Conservation (phyloP, 1,140 invertebrate species). For the Bactericera cockerelli region DNA sequence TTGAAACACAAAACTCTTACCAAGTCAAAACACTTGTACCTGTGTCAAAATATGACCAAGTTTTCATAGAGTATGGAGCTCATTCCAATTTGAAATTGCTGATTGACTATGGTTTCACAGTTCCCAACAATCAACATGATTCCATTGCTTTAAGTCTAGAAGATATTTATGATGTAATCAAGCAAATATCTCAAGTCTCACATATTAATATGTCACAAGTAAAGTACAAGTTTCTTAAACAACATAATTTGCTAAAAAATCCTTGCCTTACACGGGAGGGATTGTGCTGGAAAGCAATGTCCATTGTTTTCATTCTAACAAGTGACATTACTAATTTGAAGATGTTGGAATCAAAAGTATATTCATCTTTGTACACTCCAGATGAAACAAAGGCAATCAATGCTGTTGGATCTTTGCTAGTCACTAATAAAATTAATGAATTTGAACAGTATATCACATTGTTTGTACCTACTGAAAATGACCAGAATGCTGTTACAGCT, state of each 20-base stretch:
- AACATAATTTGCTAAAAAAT: constrained; percentile 31
- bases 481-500: background rate
- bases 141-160: constrained; percentile 16
- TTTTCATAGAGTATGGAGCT: constrained; percentile 23
- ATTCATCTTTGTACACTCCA: constrained; percentile 22
- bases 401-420: constrained; percentile 22
- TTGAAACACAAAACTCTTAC: constrained; percentile 16
- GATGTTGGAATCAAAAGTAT: constrained; percentile 27
- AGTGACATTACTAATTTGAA: constrained; percentile 17
- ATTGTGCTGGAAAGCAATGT: constrained; percentile 35
- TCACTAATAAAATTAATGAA: constrained; percentile 24
- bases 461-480: background rate
- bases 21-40: constrained; percentile 19
- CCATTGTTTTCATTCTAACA: constrained; percentile 27
- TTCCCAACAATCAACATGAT: constrained; percentile 20
- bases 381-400: constrained; percentile 21
- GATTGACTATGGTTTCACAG: constrained; percentile 24
- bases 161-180: constrained; percentile 16
- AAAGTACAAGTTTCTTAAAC: constrained; percentile 35
- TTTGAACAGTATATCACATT: constrained; percentile 17
- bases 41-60: constrained; percentile 20
- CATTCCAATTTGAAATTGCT: constrained; percentile 23
- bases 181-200: constrained; percentile 12
- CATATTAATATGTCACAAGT: constrained; percentile 24
- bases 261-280: constrained; percentile 36